Evolutionary conservation across 2,888 invertebrate species (phyloP).

Genomic region (Hymenopus coronatus): DNA sequence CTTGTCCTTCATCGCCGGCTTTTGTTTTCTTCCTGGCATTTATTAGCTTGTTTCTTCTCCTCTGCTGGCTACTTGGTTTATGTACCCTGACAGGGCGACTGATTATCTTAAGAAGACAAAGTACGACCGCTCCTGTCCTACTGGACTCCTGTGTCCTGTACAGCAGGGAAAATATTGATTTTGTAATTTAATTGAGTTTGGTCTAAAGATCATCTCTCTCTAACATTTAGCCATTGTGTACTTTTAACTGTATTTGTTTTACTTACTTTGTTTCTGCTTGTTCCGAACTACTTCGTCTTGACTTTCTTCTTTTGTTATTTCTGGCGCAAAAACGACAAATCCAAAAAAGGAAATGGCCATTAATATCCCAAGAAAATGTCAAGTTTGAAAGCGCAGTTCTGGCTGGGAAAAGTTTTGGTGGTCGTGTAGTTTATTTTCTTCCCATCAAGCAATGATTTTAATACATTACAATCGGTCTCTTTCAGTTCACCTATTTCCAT

Average conservation of each 20-base stretch:
- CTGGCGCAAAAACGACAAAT: neutral
- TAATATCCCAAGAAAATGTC: neutral
- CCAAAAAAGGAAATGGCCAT: neutral
- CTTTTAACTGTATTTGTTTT: neutral
- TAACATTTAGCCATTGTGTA: neutral
- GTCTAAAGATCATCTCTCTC: neutral
- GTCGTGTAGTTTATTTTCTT: neutral
- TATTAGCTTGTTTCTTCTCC: neutral
- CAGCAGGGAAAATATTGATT: neutral
- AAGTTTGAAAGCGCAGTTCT: neutral
- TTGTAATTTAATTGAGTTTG: neutral
- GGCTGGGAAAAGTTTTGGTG: neutral
- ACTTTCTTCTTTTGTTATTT: neutral
- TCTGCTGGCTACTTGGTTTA: neutral
- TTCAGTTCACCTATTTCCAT: neutral
- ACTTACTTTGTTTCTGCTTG: neutral
- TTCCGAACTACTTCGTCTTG: neutral
- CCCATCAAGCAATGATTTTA: neutral
- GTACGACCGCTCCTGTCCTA: neutral
- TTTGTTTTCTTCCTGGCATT: neutral
- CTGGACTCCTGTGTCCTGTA: neutral
- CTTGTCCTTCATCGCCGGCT: neutral
- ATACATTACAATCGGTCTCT: neutral
- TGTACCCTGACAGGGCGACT: neutral
- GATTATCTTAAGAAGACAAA: neutral